Conservation (phyloP, 2,797 vertebrate species). For the Pteronotus mesoamericanus region DNA sequence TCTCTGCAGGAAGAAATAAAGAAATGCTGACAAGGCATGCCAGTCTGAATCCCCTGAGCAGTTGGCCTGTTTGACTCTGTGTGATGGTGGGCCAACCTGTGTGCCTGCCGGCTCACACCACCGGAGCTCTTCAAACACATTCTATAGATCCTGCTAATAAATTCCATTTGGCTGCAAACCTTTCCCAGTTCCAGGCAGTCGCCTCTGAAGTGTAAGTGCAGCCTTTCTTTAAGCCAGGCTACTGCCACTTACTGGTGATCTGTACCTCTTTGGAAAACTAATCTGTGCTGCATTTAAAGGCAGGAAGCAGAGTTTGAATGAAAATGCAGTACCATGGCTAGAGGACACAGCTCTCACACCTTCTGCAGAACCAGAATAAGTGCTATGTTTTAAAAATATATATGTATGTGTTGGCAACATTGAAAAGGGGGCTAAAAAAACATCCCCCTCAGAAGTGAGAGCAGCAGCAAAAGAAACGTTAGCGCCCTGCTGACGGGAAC, state of each 20-base stretch:
- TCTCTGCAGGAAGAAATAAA: conserved; percentile 70
- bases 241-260: conserved; percentile 76
- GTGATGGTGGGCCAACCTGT: conserved; percentile 66
- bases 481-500: conserved; percentile 75
- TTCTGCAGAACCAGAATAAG: conserved; percentile 79
- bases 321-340: conserved; percentile 78
- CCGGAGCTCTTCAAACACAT: conserved; percentile 65
- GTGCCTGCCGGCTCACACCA: conserved; percentile 65
- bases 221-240: conserved; percentile 73
- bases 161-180: conserved; percentile 71
- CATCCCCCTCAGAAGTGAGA: conserved; percentile 73
- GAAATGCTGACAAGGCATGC: conserved; percentile 55
- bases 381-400: conserved; percentile 80
- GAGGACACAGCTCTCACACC: conserved; percentile 80
- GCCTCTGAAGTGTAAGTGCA: conserved; percentile 67
- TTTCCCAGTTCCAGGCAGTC: conserved; percentile 69
- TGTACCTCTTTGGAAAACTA: conserved; percentile 73
- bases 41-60: conserved; percentile 56
- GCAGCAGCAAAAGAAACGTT: conserved; percentile 71
- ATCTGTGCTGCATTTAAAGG: conserved; percentile 70
- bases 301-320: conserved; percentile 78
- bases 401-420: conserved; percentile 80
- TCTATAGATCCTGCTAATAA: conserved; percentile 72
- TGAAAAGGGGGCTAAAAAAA: conserved; percentile 76
- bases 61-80: conserved; percentile 59